Evolutionary conservation across 2,888 invertebrate species (phyloP).

Genomic region (Brachyopa scutellaris): DNA sequence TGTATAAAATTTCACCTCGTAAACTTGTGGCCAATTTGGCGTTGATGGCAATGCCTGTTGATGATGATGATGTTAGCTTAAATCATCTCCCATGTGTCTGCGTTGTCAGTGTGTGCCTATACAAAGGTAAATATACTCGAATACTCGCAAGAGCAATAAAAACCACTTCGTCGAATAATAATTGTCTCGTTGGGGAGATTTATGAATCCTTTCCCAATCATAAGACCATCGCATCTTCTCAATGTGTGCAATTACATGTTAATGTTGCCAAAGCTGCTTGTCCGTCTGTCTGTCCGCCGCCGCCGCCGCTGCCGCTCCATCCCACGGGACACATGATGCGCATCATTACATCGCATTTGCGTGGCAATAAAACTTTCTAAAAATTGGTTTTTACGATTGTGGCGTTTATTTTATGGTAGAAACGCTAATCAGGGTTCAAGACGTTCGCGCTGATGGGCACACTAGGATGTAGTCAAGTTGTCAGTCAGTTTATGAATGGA

Average conservation of each 20-base stretch:
- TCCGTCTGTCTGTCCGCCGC: neutral
- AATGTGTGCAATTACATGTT: conserved; percentile 67
- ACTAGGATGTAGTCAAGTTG: neutral
- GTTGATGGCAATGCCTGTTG: conserved; percentile 5
- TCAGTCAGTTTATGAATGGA: conserved; percentile 65
- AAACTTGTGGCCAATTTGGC: conserved; percentile 58
- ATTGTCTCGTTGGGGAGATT: conserved; percentile 71
- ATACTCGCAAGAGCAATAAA: conserved; percentile 33
- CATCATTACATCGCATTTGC: conserved; percentile 66
- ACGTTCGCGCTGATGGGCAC: conserved; percentile 4
- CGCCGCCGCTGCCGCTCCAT: neutral
- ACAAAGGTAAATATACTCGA: no score
- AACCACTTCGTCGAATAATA: conserved; percentile 54
- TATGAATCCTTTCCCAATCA: conserved; percentile 72
- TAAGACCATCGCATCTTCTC: conserved; percentile 62
- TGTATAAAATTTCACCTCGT: conserved; percentile 66
- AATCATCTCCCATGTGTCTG: conserved; percentile 4
- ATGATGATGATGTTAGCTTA: conserved; percentile 67
- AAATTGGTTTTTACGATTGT: conserved; percentile 49
- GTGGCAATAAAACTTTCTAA: conserved; percentile 70
- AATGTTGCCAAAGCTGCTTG: conserved; percentile 41
- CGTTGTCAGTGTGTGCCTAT: neutral
- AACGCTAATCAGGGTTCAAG: conserved; percentile 66
- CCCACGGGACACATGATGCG: conserved; percentile 38
- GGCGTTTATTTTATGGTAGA: conserved; percentile 53